phyloP scores from a whole-genome alignment of 2,888 invertebrate genomes.

The Nomada lathburiana region DNA sequence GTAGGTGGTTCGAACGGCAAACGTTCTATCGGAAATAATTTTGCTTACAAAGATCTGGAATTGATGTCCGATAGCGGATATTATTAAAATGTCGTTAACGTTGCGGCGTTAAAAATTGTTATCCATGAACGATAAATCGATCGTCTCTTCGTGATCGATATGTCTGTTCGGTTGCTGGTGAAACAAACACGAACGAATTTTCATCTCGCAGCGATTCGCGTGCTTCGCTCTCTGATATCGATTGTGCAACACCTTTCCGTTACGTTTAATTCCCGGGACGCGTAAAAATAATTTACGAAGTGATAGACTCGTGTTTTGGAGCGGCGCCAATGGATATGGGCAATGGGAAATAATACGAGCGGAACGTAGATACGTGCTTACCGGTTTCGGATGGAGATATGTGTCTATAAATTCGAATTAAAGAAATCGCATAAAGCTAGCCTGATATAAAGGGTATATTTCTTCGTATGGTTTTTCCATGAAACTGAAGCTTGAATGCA shows the following conservation, averaged over 20 bases:
- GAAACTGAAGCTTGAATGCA: neutral
- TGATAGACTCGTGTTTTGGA: slow-evolving; percentile 80
- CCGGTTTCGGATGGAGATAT: slow-evolving; percentile 34
- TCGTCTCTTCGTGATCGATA: slow-evolving; percentile 13
- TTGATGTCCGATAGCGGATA: too few relatives aligned
- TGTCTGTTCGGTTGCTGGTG: neutral
- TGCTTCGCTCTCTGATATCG: slow-evolving; percentile 30
- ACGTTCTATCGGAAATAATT: too few relatives aligned
- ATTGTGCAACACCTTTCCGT: slow-evolving; percentile 52
- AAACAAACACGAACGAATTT: slow-evolving; percentile 26
- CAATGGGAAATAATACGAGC: slow-evolving; percentile 2
- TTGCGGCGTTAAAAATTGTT: neutral
- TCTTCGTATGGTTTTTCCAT: neutral
- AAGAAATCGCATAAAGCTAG: slow-evolving; percentile 51
- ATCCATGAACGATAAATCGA: neutral
- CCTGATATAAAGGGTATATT: neutral
- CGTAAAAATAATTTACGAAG: slow-evolving; percentile 76
- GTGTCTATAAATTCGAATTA: slow-evolving; percentile 72
- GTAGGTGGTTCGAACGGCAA: too few relatives aligned
- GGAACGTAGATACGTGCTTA: slow-evolving; percentile 28
- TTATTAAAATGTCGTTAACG: too few relatives aligned
- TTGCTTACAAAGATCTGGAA: too few relatives aligned
- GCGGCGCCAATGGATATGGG: slow-evolving; percentile 65
- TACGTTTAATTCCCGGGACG: slow-evolving; percentile 67
- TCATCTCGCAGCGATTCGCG: slow-evolving; percentile 6